These are phyloP conservation scores for Stenchaetothrips biformis DNA, from an alignment of 2,888 invertebrate genomes.

Conservation along the genomic window DNA sequence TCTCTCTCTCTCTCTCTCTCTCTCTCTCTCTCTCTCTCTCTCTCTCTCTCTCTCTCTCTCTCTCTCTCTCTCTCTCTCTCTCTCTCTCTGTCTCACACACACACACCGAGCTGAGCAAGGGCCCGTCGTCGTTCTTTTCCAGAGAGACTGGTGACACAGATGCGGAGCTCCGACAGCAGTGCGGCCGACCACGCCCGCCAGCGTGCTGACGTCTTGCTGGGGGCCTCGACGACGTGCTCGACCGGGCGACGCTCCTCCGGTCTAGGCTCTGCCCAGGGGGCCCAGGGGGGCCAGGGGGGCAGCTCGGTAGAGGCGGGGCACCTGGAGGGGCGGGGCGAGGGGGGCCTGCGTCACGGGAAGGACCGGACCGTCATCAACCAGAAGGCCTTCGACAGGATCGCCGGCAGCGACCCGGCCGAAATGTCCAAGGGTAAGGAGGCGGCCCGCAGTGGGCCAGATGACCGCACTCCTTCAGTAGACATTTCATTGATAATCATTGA, in stretches of 20 bases:
- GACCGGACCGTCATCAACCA: neutral
- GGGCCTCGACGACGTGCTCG: neutral
- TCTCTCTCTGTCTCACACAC: slow-evolving; percentile 26
- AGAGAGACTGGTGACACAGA: neutral
- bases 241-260: neutral
- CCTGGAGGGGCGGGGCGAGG: neutral
- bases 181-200: neutral
- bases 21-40: slow-evolving; percentile 1
- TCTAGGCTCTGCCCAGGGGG: neutral
- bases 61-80: neutral
- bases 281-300: neutral
- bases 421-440: neutral
- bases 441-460: neutral
- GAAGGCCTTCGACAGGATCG: neutral
- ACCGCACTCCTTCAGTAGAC: no score
- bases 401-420: neutral
- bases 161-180: neutral
- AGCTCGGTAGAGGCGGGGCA: neutral
- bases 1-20: neutral
- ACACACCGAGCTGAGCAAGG: neutral
- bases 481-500: no score
- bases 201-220: neutral
- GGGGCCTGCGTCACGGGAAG: neutral
- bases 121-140: neutral
- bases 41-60: neutral